phyloP scores from a whole-genome alignment of 2,113 vertebrate genomes.

The Vulpes lagopus region DNA sequence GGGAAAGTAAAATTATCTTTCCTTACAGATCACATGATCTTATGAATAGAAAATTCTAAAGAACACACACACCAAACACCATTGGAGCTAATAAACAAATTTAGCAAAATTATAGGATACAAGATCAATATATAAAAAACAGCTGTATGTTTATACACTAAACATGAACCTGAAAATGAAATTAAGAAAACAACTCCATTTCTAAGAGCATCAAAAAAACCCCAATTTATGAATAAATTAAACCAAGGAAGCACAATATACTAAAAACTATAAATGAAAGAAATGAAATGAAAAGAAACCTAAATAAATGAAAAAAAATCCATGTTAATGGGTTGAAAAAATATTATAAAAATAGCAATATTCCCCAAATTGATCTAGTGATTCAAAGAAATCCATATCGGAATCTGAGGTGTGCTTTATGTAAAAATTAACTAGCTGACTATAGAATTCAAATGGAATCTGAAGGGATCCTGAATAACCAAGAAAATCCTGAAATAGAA shows the following conservation, averaged over 20 bases:
- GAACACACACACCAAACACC: neutral
- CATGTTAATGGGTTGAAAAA: neutral
- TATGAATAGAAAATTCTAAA: neutral
- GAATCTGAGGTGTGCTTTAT: neutral
- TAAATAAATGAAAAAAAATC: neutral
- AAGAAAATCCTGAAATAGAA: neutral
- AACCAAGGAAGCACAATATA: neutral
- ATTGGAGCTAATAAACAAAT: neutral
- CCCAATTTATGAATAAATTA: neutral
- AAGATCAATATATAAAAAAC: neutral
- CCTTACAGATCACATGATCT: neutral
- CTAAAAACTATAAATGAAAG: neutral
- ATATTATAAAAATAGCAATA: neutral
- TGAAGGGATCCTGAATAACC: neutral
- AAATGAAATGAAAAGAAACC: neutral
- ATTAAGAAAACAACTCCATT: neutral
- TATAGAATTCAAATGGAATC: neutral
- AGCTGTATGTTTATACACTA: neutral
- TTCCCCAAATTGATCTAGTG: neutral
- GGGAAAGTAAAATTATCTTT: neutral
- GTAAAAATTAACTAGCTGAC: neutral
- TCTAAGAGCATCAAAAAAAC: conserved; percentile 10
- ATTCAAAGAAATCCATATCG: neutral
- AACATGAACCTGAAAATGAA: neutral
- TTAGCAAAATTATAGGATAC: neutral